Evolutionary conservation across 2,113 vertebrate species (phyloP).

Genomic region (Quiscalus mexicanus): DNA sequence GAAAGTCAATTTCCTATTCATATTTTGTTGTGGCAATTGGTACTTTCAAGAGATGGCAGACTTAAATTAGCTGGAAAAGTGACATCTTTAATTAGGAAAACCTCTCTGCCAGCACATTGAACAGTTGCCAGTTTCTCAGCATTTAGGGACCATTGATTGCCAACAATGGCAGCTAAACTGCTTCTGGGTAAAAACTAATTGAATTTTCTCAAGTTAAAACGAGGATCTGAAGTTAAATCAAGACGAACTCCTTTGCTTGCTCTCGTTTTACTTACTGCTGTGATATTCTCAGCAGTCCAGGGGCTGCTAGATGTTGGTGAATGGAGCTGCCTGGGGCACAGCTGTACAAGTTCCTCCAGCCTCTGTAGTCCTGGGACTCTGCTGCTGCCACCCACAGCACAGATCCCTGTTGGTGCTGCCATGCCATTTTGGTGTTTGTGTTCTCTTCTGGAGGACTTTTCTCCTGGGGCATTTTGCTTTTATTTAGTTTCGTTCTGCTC

Average conservation of each 20-base stretch:
- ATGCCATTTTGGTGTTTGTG: rapidly evolving
- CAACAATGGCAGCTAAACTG: conserved; percentile 67
- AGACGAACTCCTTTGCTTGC: neutral
- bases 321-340: neutral
- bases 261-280: conserved; percentile 16
- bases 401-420: neutral
- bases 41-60: conserved; percentile 66
- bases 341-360: neutral
- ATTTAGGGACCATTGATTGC: conserved; percentile 72
- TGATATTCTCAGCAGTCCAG: neutral
- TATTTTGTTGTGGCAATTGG: conserved; percentile 68
- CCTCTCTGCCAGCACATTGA: conserved; percentile 59
- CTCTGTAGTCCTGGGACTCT: neutral
- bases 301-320: neutral
- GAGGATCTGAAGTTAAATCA: conserved; percentile 56
- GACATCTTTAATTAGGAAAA: conserved; percentile 77
- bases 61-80: conserved; percentile 68
- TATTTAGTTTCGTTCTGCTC: neutral
- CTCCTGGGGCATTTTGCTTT: neutral
- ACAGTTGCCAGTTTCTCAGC: conserved; percentile 68
- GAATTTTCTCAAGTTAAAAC: conserved; percentile 65
- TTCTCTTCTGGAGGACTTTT: neutral
- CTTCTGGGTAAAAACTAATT: conserved; percentile 69
- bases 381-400: neutral
- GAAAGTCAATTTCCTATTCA: conserved; percentile 70